phyloP scores from a whole-genome alignment of 2,888 invertebrate species.

The Nycteola revayana region DNA sequence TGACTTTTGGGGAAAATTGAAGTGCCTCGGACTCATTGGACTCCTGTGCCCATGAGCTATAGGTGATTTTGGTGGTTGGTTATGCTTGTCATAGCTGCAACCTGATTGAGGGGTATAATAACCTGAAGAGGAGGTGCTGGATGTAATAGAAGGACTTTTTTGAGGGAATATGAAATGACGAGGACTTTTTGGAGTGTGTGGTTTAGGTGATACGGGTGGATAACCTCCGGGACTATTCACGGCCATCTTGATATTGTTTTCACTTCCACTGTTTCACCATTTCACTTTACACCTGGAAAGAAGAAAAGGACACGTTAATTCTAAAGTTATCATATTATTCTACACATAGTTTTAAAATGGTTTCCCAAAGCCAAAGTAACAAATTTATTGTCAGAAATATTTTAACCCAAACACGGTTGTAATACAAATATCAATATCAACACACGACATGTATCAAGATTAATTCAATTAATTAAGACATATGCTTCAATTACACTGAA shows the following conservation, averaged over 20 bases:
- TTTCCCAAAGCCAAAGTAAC: no score
- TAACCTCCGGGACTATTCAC: constrained; percentile 83
- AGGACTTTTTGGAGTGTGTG: constrained; percentile 79
- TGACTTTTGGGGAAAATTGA: constrained; percentile 79
- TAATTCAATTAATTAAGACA: no score
- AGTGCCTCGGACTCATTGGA: constrained; percentile 82
- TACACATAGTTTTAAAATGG: no score
- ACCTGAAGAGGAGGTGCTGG: constrained; percentile 79
- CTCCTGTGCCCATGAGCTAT: constrained; percentile 81
- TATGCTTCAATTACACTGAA: no score
- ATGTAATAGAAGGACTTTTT: constrained; percentile 77
- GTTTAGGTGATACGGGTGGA: constrained; percentile 80
- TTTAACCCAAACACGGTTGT: no score
- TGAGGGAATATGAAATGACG: constrained; percentile 80
- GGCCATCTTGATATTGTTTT: constrained; percentile 69
- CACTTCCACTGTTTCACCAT: constrained; percentile 41
- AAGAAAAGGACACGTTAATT: constrained; percentile 22
- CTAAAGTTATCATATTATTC: no score
- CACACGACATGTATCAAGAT: no score
- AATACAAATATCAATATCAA: no score
- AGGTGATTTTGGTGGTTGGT: constrained; percentile 72
- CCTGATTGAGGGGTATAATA: constrained; percentile 81
- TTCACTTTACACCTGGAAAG: constrained; percentile 59
- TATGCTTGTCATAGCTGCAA: constrained; percentile 72
- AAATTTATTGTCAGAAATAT: no score